Evolutionary conservation across 1,140 invertebrate species (phyloP).

Genomic region (Lordiphosa collinella): DNA sequence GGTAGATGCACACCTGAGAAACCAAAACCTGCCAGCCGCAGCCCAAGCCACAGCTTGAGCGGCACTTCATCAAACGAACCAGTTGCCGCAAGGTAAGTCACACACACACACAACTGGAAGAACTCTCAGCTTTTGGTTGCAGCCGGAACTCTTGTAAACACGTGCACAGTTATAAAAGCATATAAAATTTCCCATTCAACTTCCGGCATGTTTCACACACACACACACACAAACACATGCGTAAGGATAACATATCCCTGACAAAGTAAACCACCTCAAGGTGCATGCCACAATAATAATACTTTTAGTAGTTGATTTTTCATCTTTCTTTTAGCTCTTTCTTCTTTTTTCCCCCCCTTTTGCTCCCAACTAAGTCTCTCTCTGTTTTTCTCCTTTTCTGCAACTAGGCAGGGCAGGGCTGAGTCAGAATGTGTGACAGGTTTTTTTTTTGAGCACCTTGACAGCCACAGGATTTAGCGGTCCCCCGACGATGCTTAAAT

Average conservation of each 20-base stretch:
- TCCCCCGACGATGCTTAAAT: slow-evolving; percentile 56
- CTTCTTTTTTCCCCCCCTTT: too few relatives aligned
- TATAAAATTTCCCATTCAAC: slow-evolving; percentile 77
- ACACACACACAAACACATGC: not conserved
- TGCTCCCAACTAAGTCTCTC: too few relatives aligned
- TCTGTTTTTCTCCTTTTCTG: not conserved
- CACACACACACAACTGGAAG: slow-evolving; percentile 8
- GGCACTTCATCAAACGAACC: slow-evolving; percentile 64
- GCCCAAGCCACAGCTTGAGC: slow-evolving; percentile 49
- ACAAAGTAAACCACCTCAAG: slow-evolving; percentile 72
- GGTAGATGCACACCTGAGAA: slow-evolving; percentile 18
- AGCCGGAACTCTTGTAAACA: slow-evolving; percentile 57
- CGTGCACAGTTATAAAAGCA: slow-evolving; percentile 75
- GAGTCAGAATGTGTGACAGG: slow-evolving; percentile 65
- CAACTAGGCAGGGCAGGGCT: not conserved
- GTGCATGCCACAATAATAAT: slow-evolving; percentile 72
- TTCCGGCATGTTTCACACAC: slow-evolving; percentile 59
- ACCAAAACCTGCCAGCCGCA: slow-evolving; percentile 4
- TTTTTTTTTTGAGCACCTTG: slow-evolving; percentile 50
- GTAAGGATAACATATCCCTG: slow-evolving; percentile 73
- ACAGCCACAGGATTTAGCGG: slow-evolving; percentile 65
- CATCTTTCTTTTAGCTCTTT: slow-evolving; percentile 1
- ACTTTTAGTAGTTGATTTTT: slow-evolving; percentile 60
- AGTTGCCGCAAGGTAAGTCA: slow-evolving; percentile 53
- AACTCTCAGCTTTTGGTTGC: slow-evolving; percentile 20